Evolutionary conservation across 2,888 invertebrate genomes (phyloP), one percentile per base, ranked within the genome.

Genomic region (Chironomus riparius): DNA sequence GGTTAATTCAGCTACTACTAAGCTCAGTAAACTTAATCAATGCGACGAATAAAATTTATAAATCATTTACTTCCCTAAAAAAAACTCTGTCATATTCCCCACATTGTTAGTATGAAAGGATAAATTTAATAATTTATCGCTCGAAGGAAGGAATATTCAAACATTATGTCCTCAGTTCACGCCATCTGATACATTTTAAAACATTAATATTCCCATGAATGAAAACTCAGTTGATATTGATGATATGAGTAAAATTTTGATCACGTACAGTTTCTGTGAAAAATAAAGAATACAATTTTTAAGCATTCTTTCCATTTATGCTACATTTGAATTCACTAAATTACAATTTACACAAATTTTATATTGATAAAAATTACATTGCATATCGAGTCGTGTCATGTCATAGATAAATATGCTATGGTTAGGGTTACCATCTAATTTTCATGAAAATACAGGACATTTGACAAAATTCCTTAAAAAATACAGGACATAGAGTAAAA

Each of bases 51-150:
- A 38, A 1, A 1, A 1, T 1, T 4, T 38, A n/a, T 38, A 10
- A 38, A 38, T 38, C 10, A 38, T 38, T 38, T 38, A 38, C 10
- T 38, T 38, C 28, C 22, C n/a, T n/a, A 28, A 3, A 28, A 28
- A 3, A 28, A 28, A 10, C 38, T 10, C 1, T 38, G 38, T 7
- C 38, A 38, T 38, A 38, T 38, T 38, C 10, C 10, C 28, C 28
- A 5, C 3, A 28, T 4, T 28, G 28, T 28, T 2, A 38, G 38
- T 10, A 38, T 38, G 10, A 38, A 38, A 10, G 38, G 38, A 70
- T 70, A 47, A 71, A 71, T 24, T 71, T 56, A 71, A 71, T 71
- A 71, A 71, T 71, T 50, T 50, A 50, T 71, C 28, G 71, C 48
- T 56, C 28, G 13, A 50, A 56, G n/a, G 15, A 21, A 47, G 28